Evolutionary conservation across 64 coral and sea anemone genomes (phyloP).

Genomic region (Astreopora myriophthalma): DNA sequence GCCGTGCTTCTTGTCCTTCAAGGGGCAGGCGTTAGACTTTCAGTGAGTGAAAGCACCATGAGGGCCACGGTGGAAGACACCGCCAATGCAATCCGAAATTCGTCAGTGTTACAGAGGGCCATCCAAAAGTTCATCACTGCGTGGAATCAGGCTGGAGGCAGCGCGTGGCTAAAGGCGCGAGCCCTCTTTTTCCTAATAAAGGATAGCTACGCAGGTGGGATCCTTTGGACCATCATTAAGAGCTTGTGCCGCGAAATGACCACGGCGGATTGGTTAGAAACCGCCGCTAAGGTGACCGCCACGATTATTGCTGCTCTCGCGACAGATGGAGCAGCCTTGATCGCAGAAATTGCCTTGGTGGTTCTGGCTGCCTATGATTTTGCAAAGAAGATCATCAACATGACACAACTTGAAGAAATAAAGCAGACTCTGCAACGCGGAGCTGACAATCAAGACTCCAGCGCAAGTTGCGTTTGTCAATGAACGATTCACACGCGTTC

Average conservation of each 20-base stretch:
- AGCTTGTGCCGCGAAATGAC: conserved; percentile 36
- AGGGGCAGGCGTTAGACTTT: conserved; percentile 24
- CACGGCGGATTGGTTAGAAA: conserved; percentile 47
- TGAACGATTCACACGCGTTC: too few species aligned
- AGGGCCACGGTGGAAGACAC: conserved; percentile 3
- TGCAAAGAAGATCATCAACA: conserved; percentile 40
- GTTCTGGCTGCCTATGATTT: conserved; percentile 19
- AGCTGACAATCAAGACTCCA: background rate
- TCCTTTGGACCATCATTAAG: conserved; percentile 72
- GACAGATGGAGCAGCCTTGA: conserved; percentile 48
- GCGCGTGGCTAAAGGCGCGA: conserved; percentile 9
- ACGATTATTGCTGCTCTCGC: conserved; percentile 57
- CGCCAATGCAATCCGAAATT: conserved; percentile 3
- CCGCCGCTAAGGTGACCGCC: conserved; percentile 39
- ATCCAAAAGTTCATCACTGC: conserved; percentile 22
- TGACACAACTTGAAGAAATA: conserved; percentile 40
- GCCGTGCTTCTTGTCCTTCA: conserved; percentile 37
- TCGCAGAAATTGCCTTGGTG: conserved; percentile 50
- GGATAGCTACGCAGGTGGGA: conserved; percentile 22
- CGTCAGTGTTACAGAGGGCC: conserved; percentile 27
- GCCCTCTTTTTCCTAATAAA: conserved; percentile 63
- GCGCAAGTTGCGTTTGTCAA: background rate
- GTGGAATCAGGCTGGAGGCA: conserved; percentile 48
- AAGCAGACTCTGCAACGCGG: conserved; percentile 1
- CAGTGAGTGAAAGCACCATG: background rate